Evolutionary conservation across 2,888 invertebrate species (phyloP).

Genomic region (Trypoxylon attenuatum): DNA sequence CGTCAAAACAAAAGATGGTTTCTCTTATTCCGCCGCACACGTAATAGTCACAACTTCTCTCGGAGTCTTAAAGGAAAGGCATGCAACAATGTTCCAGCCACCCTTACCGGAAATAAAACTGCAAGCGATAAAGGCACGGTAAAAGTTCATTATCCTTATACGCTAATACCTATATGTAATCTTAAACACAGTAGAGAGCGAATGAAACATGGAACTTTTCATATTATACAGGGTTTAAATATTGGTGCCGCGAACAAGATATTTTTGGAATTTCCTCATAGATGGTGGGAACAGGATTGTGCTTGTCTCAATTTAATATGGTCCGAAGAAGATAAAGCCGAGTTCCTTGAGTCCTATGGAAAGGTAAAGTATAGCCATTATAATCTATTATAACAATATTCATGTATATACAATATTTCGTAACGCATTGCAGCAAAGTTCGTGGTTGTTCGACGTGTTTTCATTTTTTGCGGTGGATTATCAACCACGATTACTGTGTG

Average conservation of each 20-base stretch:
- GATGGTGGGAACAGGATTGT: constrained; percentile 79
- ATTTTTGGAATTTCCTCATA: constrained; percentile 80
- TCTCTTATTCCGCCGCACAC: constrained; percentile 78
- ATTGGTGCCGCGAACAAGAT: constrained; percentile 83
- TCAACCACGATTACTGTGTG: constrained; percentile 80
- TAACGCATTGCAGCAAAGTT: constrained; percentile 64
- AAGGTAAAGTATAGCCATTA: constrained; percentile 49
- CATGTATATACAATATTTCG: not conserved
- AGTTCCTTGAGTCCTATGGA: constrained; percentile 69
- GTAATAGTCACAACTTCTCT: constrained; percentile 82
- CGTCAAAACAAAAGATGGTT: constrained; percentile 78
- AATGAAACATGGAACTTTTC: not conserved
- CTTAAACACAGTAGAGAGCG: not conserved
- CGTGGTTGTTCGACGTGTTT: constrained; percentile 82
- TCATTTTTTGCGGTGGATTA: constrained; percentile 81
- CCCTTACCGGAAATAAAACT: constrained; percentile 77
- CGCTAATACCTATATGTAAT: not conserved
- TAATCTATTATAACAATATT: not conserved
- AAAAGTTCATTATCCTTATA: constrained; percentile 13
- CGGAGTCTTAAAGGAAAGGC: constrained; percentile 81
- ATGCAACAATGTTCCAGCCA: constrained; percentile 78
- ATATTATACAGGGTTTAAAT: constrained; percentile 76
- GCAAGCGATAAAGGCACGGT: constrained; percentile 76
- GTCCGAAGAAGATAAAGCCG: constrained; percentile 76
- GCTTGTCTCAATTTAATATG: constrained; percentile 78